A percentile compares a stretch with the other conserved stretches of the same genome.
Evolutionary conservation across 2,888 invertebrate genomes (phyloP).

Genomic region (Cataglyphis rosenhaueri): DNA sequence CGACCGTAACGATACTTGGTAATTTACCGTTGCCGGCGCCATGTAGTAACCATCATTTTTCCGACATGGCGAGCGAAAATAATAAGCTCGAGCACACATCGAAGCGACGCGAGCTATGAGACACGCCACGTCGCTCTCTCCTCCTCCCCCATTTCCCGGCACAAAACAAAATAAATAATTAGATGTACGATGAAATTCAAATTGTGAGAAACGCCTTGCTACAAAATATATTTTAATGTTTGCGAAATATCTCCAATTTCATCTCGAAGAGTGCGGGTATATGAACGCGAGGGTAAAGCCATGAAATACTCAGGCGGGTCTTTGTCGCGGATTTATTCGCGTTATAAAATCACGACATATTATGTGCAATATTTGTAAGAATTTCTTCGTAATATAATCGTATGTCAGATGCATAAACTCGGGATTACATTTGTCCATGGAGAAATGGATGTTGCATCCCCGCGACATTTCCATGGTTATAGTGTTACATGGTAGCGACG

Average conservation of each 20-base stretch:
- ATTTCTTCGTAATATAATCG: constrained; percentile 35
- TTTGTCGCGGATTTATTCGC: constrained; percentile 33
- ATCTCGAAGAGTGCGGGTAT: neutral
- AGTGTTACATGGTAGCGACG: neutral
- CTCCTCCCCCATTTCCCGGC: too few relatives aligned
- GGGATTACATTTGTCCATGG: constrained; percentile 57
- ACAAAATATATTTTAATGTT: neutral
- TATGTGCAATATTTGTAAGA: constrained; percentile 24
- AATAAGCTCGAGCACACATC: constrained; percentile 5
- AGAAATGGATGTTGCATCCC: constrained; percentile 55
- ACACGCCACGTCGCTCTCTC: neutral
- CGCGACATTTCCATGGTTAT: constrained; percentile 29
- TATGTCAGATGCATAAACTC: constrained; percentile 47
- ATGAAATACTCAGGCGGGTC: constrained; percentile 12
- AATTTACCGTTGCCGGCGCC: constrained; percentile 9
- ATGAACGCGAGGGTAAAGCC: neutral
- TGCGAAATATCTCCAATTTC: neutral
- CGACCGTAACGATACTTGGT: constrained; percentile 34
- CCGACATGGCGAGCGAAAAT: neutral
- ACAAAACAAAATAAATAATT: constrained; percentile 4
- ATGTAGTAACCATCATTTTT: neutral
- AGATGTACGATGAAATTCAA: constrained; percentile 22
- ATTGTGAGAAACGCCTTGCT: neutral
- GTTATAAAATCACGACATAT: constrained; percentile 41
- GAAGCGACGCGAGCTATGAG: neutral